Conservation (phyloP, 2,113 vertebrate genomes). For the Grammomys dolichurus region DNA sequence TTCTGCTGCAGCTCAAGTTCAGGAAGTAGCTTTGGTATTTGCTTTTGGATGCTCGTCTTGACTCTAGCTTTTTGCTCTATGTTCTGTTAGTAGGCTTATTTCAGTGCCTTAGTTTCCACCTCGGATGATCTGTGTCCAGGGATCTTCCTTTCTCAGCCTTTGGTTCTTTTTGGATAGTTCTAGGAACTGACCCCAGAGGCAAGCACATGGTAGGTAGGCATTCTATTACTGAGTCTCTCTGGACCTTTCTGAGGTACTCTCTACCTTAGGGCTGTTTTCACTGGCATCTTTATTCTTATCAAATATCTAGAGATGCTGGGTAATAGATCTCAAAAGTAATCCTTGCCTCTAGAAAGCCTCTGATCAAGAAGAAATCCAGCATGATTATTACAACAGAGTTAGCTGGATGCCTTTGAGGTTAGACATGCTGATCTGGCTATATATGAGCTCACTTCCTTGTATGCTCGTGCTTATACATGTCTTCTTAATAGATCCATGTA, state of each 20-base stretch:
- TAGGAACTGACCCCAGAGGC: not conserved
- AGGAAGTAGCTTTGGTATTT: constrained; percentile 71
- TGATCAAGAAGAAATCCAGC: not conserved
- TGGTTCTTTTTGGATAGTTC: not conserved
- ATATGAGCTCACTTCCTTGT: not conserved
- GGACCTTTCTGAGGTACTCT: not conserved
- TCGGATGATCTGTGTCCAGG: not conserved
- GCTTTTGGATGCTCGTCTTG: not conserved
- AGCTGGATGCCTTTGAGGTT: not conserved
- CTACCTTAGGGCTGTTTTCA: not conserved
- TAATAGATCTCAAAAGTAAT: not conserved
- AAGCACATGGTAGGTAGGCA: not conserved
- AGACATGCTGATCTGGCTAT: not conserved
- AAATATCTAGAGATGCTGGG: not conserved
- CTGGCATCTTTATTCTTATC: not conserved
- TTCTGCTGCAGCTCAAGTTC: not conserved
- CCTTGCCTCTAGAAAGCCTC: not conserved
- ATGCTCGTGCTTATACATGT: not conserved
- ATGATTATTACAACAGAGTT: not conserved
- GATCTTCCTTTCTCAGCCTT: not conserved
- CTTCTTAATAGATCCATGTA: not conserved
- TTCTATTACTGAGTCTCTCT: not conserved
- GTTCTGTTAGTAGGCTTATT: not conserved
- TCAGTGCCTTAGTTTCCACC: not conserved
- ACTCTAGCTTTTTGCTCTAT: not conserved